Base-by-base conservation (phyloP, 1,140 invertebrate species). In the Drosophila ananassae region DNA sequence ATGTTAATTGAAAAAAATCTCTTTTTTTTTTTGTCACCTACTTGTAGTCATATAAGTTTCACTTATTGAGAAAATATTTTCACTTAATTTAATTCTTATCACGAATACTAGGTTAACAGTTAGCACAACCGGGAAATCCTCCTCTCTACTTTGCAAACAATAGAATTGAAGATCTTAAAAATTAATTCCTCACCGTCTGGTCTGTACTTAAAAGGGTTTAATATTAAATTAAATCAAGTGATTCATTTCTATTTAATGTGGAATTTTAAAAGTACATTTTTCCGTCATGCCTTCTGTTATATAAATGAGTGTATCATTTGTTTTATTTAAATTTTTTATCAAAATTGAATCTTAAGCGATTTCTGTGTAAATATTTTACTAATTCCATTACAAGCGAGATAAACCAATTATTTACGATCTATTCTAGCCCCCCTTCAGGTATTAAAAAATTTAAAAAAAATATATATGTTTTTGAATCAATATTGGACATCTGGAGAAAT, bases 401-500 rank as follows among this genome's bases (percentile, higher is more conserved):
- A 28, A 4, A 28, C 7, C 3, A 28, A 6, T 28, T 28, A 6
- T 0, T 28, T 28, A 28, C 25, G 7, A 4, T 28, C 6, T 6
- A 28, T 28, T 28, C 6, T 28, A 1, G 1, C 24, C 24, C 3
- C 24, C 4, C 4, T 25, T 25, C 2, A 25, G 5, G 5, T 3
- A 25, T 25, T 25, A 25, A 25, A 25, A 25, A 25, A 25, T 17
- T 17, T 17, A 0, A 25, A 25, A 25, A 25, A 25, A 28, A 28
- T 6, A 6, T 28, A 28, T 28, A 28, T 6, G 7, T 28, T 28
- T 28, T 37, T n/a, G 2, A 32, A 32, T 32, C 32, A 32, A 32
- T 32, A 17, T 13, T 22, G 22, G 47, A 55, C 60, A 52, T 73
- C 72, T 73, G 71, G 47, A 7, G 12, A 37, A 17, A 48, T 22